Evolutionary conservation across 2,888 invertebrate genomes (phyloP).

Genomic region (Drosophila borealis): DNA sequence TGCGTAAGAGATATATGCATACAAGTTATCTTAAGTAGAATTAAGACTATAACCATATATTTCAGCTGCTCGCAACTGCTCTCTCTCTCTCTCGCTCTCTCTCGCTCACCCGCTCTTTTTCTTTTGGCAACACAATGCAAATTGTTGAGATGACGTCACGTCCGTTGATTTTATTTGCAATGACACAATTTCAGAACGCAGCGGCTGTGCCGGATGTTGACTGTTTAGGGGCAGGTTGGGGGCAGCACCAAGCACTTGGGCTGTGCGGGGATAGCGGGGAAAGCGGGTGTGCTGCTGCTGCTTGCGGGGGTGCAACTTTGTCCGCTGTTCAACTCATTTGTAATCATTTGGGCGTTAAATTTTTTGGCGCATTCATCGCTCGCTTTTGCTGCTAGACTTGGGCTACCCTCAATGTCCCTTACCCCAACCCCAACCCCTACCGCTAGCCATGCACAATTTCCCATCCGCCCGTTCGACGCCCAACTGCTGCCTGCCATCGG

Average conservation of each 20-base stretch:
- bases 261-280: neutral
- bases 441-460: too few relatives aligned
- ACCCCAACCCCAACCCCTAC: neutral
- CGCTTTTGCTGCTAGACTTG: constrained; percentile 28
- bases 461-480: too few relatives aligned
- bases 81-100: neutral
- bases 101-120: neutral
- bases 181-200: constrained; percentile 58
- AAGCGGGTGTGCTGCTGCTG: constrained; percentile 2
- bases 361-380: constrained; percentile 76
- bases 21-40: too few relatives aligned
- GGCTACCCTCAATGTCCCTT: neutral
- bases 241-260: neutral
- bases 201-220: constrained; percentile 17
- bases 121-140: constrained; percentile 47
- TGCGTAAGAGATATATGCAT: too few relatives aligned
- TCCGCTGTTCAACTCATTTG: constrained; percentile 71
- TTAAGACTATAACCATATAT: too few relatives aligned
- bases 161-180: constrained; percentile 59
- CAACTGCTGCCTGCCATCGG: neutral
- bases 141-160: constrained; percentile 56
- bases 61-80: neutral
- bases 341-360: constrained; percentile 80
- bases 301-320: constrained; percentile 50
- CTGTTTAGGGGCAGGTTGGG: neutral